Percentiles rank a stretch among this genome's conserved stretches.
Evolutionary conservation across 2,797 vertebrate species (phyloP).

Genomic region (Liasis olivaceus): DNA sequence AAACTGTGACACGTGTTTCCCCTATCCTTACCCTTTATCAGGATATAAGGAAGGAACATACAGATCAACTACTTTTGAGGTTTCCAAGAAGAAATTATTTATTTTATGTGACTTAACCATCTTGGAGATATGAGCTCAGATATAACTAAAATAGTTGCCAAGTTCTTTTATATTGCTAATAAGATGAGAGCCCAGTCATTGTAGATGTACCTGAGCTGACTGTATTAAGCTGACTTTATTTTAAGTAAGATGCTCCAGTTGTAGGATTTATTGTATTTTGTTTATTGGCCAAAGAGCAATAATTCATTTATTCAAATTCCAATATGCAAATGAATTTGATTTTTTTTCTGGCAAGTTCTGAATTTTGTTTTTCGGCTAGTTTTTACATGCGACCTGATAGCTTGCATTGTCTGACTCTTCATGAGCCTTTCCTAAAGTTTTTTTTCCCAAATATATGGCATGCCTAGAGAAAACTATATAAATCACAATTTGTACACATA

Average conservation of each 20-base stretch:
- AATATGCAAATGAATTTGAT: background rate
- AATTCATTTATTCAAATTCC: background rate
- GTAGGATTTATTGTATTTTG: background rate
- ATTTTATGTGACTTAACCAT: background rate
- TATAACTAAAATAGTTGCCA: background rate
- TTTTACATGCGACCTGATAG: background rate
- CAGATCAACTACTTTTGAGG: background rate
- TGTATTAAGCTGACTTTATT: background rate
- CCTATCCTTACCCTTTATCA: background rate
- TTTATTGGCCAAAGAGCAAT: background rate
- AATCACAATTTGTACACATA: background rate
- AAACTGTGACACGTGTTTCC: background rate
- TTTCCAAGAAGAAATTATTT: background rate
- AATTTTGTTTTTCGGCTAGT: background rate
- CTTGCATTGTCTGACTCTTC: background rate
- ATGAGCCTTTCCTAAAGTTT: background rate
- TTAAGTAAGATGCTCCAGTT: background rate
- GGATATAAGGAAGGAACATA: background rate
- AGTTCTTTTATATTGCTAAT: background rate
- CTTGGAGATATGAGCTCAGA: background rate
- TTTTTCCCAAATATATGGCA: background rate
- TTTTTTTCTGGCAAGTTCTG: background rate
- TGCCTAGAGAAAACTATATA: background rate
- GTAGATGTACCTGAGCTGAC: background rate
- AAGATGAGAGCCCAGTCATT: background rate